Conservation (phyloP, 2,797 vertebrate genomes). For the Sebastes nivosus region DNA sequence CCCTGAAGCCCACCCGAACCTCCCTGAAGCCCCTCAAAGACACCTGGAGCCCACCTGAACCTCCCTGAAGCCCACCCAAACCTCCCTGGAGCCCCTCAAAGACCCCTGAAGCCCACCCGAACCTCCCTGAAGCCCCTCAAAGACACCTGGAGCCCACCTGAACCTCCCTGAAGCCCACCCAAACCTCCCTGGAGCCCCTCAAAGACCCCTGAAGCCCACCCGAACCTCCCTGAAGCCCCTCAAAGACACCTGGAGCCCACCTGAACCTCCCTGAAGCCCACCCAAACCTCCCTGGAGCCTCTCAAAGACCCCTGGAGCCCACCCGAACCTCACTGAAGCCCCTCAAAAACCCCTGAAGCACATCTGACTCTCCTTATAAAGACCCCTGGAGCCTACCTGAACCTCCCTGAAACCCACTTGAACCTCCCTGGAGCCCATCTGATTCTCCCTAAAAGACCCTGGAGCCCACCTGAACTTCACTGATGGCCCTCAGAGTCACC, state of each 20-base stretch:
- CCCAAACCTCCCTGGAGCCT: not conserved
- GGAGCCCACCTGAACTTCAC: not conserved
- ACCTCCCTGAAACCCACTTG: not conserved
- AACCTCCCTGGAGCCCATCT: not conserved
- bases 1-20: too few relatives aligned
- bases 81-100: too few relatives aligned
- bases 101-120: not conserved
- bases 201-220: not conserved
- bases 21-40: too few relatives aligned
- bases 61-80: too few relatives aligned
- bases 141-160: too few relatives aligned
- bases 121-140: not conserved
- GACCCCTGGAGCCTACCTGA: not conserved
- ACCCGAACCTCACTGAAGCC: not conserved
- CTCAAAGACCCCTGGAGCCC: not conserved
- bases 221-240: not conserved
- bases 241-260: too few relatives aligned
- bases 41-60: too few relatives aligned
- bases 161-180: not conserved
- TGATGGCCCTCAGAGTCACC: too few relatives aligned
- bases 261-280: not conserved
- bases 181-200: too few relatives aligned
- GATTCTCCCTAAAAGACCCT: not conserved
- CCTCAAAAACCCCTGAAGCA: rapidly evolving
- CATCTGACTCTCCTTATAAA: not conserved